Conservation (phyloP, 2,797 vertebrate species). For the Mormyrops attenuatus region DNA sequence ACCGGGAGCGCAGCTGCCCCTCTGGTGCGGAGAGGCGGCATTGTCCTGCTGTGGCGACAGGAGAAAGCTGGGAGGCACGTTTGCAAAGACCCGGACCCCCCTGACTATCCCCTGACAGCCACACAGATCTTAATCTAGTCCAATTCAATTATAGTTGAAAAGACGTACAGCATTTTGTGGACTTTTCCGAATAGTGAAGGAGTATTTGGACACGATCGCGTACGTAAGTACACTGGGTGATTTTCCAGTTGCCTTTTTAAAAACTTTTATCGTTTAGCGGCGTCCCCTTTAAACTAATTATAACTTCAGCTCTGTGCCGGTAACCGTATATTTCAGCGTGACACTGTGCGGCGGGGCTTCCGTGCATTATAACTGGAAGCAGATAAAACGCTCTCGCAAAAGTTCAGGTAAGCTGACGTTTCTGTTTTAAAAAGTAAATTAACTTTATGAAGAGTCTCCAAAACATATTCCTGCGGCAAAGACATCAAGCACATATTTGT, state of each 20-base stretch:
- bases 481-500: neutral
- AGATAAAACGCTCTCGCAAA: neutral
- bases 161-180: neutral
- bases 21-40: neutral
- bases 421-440: too few species aligned
- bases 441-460: neutral
- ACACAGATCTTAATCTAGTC: neutral
- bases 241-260: neutral
- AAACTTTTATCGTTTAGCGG: neutral
- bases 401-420: conserved; percentile 6
- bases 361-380: neutral
- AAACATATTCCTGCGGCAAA: neutral
- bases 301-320: conserved; percentile 12
- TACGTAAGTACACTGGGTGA: neutral
- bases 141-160: neutral
- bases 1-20: neutral
- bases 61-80: neutral
- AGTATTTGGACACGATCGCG: neutral
- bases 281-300: conserved; percentile 21
- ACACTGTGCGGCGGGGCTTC: neutral
- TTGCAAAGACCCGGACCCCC: neutral
- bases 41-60: neutral
- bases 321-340: conserved; percentile 2
- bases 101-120: neutral
- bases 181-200: neutral